Percentiles rank a stretch among this genome's conserved stretches.
Conservation (phyloP, 2,113 vertebrate species). For the Lanius ludovicianus region DNA sequence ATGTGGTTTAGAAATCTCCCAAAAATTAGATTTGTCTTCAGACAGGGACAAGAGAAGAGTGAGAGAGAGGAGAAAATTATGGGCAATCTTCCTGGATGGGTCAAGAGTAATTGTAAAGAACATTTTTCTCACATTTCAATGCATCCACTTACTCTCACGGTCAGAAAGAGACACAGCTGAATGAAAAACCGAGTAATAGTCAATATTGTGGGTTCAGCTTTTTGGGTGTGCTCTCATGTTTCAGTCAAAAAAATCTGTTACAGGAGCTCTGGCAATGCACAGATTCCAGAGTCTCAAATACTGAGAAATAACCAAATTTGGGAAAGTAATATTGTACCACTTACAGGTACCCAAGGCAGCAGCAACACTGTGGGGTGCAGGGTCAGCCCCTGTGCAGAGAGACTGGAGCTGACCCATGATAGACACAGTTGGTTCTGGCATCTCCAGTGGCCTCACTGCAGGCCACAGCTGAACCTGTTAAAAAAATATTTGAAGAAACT, state of each 20-base stretch:
- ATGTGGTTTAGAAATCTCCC: neutral
- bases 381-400: fast-evolving
- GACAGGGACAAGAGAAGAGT: neutral
- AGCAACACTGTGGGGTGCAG: neutral
- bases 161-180: neutral
- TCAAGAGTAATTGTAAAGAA: neutral
- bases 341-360: too few relatives aligned
- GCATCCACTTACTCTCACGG: fast-evolving
- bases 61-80: neutral
- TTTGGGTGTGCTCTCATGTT: neutral
- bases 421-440: fast-evolving
- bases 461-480: neutral
- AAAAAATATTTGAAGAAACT: neutral
- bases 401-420: fast-evolving
- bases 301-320: neutral
- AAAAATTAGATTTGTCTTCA: neutral
- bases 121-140: neutral
- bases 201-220: neutral
- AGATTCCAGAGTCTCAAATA: neutral
- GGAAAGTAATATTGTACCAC: neutral
- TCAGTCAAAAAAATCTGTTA: neutral
- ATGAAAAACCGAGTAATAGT: fast-evolving
- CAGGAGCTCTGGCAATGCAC: neutral
- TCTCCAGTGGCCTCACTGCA: fast-evolving
- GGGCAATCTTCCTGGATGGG: neutral